phyloP scores from a whole-genome alignment of 1,140 invertebrate species.

The Paralvinella palmiformis region DNA sequence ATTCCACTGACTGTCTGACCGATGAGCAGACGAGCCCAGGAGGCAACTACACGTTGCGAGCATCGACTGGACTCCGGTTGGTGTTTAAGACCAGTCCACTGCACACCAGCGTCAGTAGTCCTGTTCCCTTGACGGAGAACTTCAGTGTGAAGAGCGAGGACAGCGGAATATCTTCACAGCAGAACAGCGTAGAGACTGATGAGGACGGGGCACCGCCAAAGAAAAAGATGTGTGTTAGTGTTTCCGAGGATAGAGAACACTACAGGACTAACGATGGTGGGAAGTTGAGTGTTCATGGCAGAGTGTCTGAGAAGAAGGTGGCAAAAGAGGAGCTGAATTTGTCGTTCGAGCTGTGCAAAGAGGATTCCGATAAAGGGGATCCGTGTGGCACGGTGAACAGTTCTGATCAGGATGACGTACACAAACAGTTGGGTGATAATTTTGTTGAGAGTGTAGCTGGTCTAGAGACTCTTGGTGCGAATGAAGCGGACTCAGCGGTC shows the following conservation, averaged over 20 bases:
- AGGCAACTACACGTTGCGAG: neutral
- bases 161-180: too few species aligned
- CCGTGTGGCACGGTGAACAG: neutral
- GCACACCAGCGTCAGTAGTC: neutral
- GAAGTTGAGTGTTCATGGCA: neutral
- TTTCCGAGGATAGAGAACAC: neutral
- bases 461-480: neutral
- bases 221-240: neutral
- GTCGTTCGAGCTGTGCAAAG: neutral
- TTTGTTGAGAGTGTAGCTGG: neutral
- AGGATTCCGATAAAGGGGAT: too few species aligned
- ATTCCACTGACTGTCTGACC: too few species aligned
- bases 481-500: neutral
- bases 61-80: neutral
- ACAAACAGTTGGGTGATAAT: neutral
- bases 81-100: conserved; percentile 4
- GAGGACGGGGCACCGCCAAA: neutral
- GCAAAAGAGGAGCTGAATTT: neutral
- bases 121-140: neutral
- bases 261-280: neutral
- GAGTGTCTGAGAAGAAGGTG: too few species aligned
- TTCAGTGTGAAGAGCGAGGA: neutral
- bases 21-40: neutral
- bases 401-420: neutral
- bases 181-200: neutral